A percentile compares a stretch with the other conserved stretches of the same genome.
Conservation (phyloP, 2,797 vertebrate species). For the Myotis vivesi region DNA sequence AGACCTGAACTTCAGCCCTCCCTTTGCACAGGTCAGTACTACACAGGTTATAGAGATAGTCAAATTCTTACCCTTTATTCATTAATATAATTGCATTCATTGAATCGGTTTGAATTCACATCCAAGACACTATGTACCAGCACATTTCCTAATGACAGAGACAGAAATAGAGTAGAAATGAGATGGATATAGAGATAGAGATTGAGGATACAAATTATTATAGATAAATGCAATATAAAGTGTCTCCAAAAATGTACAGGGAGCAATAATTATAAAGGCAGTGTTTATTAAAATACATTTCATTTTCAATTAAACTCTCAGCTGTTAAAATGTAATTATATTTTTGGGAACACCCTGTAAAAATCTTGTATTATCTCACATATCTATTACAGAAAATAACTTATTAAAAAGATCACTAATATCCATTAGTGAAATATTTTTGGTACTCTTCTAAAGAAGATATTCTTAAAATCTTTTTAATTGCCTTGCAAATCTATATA, state of each 20-base stretch:
- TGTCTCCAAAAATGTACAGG: too few species aligned
- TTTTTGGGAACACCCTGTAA: too few species aligned
- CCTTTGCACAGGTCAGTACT: constrained; percentile 56
- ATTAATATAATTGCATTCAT: constrained; percentile 21
- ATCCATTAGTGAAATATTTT: constrained; percentile 38
- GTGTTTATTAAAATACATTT: too few species aligned
- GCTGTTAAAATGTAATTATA: too few species aligned
- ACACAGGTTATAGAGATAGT: not conserved
- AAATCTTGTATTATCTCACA: not conserved
- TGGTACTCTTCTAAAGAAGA: constrained; percentile 27
- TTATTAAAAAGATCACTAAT: constrained; percentile 3
- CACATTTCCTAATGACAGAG: constrained; percentile 29
- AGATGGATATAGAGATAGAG: not conserved
- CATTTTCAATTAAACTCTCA: too few species aligned
- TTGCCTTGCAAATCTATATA: not conserved
- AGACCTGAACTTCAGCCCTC: not conserved
- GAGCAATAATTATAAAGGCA: too few species aligned
- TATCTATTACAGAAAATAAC: not conserved
- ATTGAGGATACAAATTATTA: not conserved
- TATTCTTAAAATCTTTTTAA: not conserved
- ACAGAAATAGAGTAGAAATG: not conserved
- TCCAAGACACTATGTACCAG: not conserved
- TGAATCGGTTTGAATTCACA: constrained; percentile 34
- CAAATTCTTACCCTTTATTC: constrained; percentile 12
- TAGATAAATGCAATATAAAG: not conserved